These are phyloP conservation scores for Heloderma charlesbogerti DNA, from an alignment of 2,113 vertebrate genomes.

Conservation along the genomic window DNA sequence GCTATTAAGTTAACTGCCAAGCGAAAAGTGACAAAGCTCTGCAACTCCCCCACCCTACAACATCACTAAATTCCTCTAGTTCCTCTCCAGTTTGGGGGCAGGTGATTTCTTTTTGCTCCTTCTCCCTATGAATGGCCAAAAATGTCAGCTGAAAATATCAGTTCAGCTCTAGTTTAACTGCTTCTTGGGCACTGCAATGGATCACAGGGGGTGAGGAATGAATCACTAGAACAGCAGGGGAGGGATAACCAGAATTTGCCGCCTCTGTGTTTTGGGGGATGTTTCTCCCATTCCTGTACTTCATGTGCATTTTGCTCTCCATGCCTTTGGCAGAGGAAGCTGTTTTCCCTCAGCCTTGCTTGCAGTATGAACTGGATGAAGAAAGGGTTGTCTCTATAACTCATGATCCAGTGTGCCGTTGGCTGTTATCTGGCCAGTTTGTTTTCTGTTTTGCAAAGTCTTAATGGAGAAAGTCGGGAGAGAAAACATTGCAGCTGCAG, in stretches of 20 bases:
- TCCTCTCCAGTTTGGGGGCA: too few species aligned
- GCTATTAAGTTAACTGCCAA: too few species aligned
- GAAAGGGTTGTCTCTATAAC: background rate
- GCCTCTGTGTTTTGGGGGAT: background rate
- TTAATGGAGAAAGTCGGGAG: slow-evolving; percentile 33
- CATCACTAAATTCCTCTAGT: too few species aligned
- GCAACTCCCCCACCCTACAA: too few species aligned
- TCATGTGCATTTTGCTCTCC: background rate
- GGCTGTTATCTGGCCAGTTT: background rate
- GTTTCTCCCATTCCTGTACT: background rate
- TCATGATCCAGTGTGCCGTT: background rate
- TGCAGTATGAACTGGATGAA: background rate
- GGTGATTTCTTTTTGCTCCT: too few species aligned
- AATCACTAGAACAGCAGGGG: too few species aligned
- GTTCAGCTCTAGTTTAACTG: too few species aligned
- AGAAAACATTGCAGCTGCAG: background rate
- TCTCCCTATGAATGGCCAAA: too few species aligned
- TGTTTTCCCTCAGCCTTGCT: background rate
- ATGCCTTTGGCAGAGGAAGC: background rate
- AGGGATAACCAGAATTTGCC: background rate
- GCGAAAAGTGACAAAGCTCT: too few species aligned
- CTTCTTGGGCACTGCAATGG: too few species aligned
- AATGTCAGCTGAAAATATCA: too few species aligned
- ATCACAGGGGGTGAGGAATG: too few species aligned
- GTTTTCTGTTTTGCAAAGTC: background rate